Evolutionary conservation across 2,113 vertebrate genomes (phyloP), one percentile per base, ranked within the genome.

Genomic region (Colinus virginianus): DNA sequence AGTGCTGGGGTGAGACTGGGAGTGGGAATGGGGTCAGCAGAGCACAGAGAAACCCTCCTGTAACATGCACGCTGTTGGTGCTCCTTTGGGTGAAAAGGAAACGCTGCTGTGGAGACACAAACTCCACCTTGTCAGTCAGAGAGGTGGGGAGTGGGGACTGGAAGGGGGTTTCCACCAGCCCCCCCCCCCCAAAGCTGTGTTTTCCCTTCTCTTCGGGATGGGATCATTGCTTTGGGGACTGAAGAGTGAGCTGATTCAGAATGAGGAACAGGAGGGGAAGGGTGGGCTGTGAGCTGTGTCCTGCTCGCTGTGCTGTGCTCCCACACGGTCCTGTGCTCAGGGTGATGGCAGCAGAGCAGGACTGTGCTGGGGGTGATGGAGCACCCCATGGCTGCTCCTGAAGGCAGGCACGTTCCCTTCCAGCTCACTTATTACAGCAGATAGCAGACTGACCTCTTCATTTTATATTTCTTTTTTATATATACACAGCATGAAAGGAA

Each of bases 11-110:
- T 23, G 32, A 43, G 48, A 89, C 40, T 42, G 34, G 46, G 5
- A 0, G 1, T 36, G 10, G 6, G 17, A 32, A 12, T 3, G 0
- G 85, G 15, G 34, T 34, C 1, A 1, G 15, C 15, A 43, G 32
- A 53, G 17, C 28, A 7, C 5, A 18, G 61, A 11, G 16, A 19
- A 26, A 21, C 26, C 1, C 32, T 21, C 18, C 53, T 45, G 17
- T 36, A 2, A 28, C 42, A 42, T 26, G 36, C 58, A 23, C 34
- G 49, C 49, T 42, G 10, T 10, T 48, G 11, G 15, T 8, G 0
- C 34, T 36, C 3, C 21, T 51, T n/a, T 7, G n/a, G 51, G 21
- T 10, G 26, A 13, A 16, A 34, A 23, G 61, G n/a, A 46, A n/a
- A 21, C 23, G 5, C 0, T 4, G 68, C 51, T 26, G 2, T 42